phyloP scores from a whole-genome alignment of 2,113 vertebrate genomes.

The Scomber scombrus region DNA sequence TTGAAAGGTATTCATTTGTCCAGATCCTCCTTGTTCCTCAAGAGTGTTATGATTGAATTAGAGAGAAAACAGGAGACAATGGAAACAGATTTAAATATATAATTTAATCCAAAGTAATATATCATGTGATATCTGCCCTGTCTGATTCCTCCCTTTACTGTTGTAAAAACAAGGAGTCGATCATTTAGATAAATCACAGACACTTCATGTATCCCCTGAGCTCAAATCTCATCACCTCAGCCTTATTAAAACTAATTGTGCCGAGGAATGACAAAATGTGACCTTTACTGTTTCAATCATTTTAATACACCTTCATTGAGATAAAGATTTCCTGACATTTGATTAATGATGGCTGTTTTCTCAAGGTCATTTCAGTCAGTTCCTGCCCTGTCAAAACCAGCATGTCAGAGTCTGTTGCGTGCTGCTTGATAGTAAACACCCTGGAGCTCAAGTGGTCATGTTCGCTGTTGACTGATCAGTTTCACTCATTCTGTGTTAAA shows the following conservation, averaged over 20 bases:
- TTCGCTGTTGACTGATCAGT: background rate
- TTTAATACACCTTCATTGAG: slow-evolving; percentile 7
- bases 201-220: slow-evolving; percentile 20
- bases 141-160: background rate
- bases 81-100: background rate
- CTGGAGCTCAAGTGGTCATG: background rate
- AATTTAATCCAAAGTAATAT: background rate
- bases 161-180: background rate
- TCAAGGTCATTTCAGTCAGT: slow-evolving; percentile 7
- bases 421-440: background rate
- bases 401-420: background rate
- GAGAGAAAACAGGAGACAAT: background rate
- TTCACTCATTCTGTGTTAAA: background rate
- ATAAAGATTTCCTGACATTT: slow-evolving; percentile 5
- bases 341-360: slow-evolving; percentile 10
- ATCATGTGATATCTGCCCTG: background rate
- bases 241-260: slow-evolving; percentile 38
- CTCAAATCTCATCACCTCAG: slow-evolving; percentile 30
- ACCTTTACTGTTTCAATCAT: slow-evolving; percentile 31
- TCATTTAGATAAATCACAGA: slow-evolving; percentile 39
- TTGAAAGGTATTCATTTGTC: too few species aligned
- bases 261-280: slow-evolving; percentile 11
- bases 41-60: too few species aligned
- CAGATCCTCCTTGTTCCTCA: background rate
- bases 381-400: background rate